Evolutionary conservation across 2,888 invertebrate species (phyloP).

Genomic region (Melieria picta): DNA sequence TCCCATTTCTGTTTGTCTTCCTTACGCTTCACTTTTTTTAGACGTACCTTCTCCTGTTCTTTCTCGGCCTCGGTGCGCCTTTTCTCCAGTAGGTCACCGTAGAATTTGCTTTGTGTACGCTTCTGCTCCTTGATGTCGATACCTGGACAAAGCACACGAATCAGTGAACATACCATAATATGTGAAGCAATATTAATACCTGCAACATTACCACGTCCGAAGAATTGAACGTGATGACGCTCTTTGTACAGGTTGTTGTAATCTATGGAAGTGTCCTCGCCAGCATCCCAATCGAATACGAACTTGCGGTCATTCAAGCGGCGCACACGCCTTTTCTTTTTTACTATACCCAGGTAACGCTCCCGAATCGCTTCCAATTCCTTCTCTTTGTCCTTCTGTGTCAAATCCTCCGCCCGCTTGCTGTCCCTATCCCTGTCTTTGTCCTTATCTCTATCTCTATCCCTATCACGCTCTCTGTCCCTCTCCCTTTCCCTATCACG

Average conservation of each 20-base stretch:
- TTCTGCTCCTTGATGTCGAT: slow-evolving; percentile 97
- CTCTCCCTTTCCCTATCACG: slow-evolving; percentile 67
- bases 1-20: slow-evolving; percentile 99
- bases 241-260: slow-evolving; percentile 98
- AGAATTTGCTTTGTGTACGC: slow-evolving; percentile 96
- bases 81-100: slow-evolving; percentile 93
- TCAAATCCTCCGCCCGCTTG: slow-evolving; percentile 60
- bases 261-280: slow-evolving; percentile 97
- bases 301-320: slow-evolving; percentile 98
- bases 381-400: slow-evolving; percentile 86
- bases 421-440: slow-evolving; percentile 65
- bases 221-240: slow-evolving; percentile 96
- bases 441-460: slow-evolving; percentile 51
- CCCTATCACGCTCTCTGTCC: slow-evolving; percentile 64
- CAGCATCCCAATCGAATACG: slow-evolving; percentile 99
- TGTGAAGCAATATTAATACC: slow-evolving; percentile 37
- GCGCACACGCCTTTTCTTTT: slow-evolving; percentile 91
- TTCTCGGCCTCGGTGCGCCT: slow-evolving; percentile 96
- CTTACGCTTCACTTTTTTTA: slow-evolving; percentile 92
- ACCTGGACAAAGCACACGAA: slow-evolving; percentile 67
- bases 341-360: slow-evolving; percentile 91
- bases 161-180: background rate
- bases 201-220: slow-evolving; percentile 96
- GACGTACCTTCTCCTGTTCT: slow-evolving; percentile 91
- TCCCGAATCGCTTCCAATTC: slow-evolving; percentile 96